Evolutionary conservation across 2,888 invertebrate genomes (phyloP).

Genomic region (Pantelozetes paolii): DNA sequence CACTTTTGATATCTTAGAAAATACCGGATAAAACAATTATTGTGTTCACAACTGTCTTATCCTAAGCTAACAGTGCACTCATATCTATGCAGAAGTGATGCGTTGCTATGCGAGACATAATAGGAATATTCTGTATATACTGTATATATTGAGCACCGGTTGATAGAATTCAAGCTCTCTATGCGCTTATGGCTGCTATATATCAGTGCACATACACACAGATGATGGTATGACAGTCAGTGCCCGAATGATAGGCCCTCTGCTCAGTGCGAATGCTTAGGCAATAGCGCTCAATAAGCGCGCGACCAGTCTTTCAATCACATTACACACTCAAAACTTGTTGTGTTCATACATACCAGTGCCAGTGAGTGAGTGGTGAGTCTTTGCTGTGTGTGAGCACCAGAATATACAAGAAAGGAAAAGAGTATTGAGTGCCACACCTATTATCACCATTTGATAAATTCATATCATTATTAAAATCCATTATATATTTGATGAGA

Average conservation of each 20-base stretch:
- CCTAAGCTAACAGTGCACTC: background rate
- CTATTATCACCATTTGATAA: constrained; percentile 7
- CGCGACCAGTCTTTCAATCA: background rate
- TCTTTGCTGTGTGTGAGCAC: background rate
- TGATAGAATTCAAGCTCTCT: background rate
- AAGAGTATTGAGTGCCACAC: constrained; percentile 13
- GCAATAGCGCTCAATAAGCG: background rate
- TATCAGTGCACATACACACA: background rate
- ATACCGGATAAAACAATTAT: too few relatives aligned
- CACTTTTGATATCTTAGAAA: too few relatives aligned
- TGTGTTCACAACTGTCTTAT: too few relatives aligned
- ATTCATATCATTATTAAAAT: constrained; percentile 10
- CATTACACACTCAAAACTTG: background rate
- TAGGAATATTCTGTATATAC: background rate
- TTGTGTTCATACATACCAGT: background rate
- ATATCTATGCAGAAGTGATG: background rate
- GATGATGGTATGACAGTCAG: background rate
- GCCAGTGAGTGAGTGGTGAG: background rate
- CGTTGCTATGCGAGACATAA: background rate
- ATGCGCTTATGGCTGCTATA: background rate
- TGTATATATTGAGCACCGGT: background rate
- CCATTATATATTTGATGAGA: too few relatives aligned
- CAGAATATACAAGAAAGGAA: too few relatives aligned
- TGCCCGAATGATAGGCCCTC: background rate
- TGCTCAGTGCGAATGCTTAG: background rate